Evolutionary conservation across 30 jellyfish, hydroid and myxozoan species (phyloP), one percentile per base, ranked within the genome.

Genomic region (Aurelia aurita): DNA sequence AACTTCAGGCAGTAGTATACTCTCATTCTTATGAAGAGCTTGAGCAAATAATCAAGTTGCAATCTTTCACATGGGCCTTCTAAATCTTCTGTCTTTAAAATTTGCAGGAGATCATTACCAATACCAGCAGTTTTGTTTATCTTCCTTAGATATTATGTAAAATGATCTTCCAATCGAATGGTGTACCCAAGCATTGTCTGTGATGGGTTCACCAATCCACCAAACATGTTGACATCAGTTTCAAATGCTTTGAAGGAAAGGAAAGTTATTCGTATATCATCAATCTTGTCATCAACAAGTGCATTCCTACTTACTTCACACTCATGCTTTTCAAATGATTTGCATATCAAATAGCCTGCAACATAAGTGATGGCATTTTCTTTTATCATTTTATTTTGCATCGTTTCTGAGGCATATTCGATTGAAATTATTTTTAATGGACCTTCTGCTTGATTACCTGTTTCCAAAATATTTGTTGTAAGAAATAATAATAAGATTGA

Each of bases 1-100:
- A 69, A 69, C 27, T 69, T 69, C 34, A 34, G 26, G 34, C 67
- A 20, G 67, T 44, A 72, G 34, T 72, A 23, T 1, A 69, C 22
- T 34, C 80, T 31, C 61, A 47, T 23, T 49, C 72, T 72, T 3
- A 47, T 72, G 49, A 72, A 73, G 22, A 73, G 75, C 86, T 29
- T 70, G 27, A 32, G 25, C 9, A 70, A 77, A 49, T 43, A 53
- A 9, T 18, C 22, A 31, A 19, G 6, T n/a, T 46, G 3, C 11
- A 45, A 26, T 25, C 64, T 21, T 16, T 14, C 9, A 43, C 68
- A 26, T 19, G 23, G 21, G 47, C 22, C 61, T 18, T 9, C 34
- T 19, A 69, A 43, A 18, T 28, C 39, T 47, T 2, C 23, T 69
- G 12, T 69, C 23, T 35, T 47, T 16, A 35, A 25, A 19, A 44